Evolutionary conservation across 2,113 vertebrate species (phyloP), one percentile per base, ranked within the genome.

Genomic region (Gnathonemus echidnorhynchus): DNA sequence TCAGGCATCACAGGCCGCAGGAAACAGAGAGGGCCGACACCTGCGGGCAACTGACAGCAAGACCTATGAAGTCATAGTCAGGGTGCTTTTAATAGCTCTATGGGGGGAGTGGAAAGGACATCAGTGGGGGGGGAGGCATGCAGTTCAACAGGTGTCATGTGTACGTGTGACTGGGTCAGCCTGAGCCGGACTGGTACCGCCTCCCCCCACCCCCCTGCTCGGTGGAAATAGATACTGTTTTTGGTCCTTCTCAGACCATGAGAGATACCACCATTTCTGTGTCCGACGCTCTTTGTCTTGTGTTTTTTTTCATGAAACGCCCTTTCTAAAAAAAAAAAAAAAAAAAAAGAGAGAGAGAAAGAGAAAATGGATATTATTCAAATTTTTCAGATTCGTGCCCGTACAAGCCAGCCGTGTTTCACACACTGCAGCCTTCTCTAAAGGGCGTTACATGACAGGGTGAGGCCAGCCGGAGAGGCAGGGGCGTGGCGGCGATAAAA

Each of bases 41-140:
- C 94, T 95, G 95, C 95, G 94, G 94, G 45, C 39, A 46, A 94
- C 93, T 94, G 95, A 95, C 95, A 95, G 94, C 93, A 93, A 93
- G 93, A 92, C 93, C 93, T 93, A 95, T 94, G 95, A 96, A 95
- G 93, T 91, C 91, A 89, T 92, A 94, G 93, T 91, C 92, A 92
- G 92, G 91, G 94, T 90, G 91, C 92, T 91, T 91, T 92, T 92
- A 93, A 93, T 93, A 92, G 92, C 89, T 93, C 92, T 93, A 86
- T 45, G 87, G 53, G 94, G 93, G 93, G 17, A 9, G 10, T 70
- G 10, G 62, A 70, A 70, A 21, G 56, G 88, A 48, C 93, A 93
- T 94, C 70, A 92, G 85, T 45, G 56, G 49, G 48, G 58, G 92
- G 93, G 62, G 89, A 90, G 92, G 93, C 91, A 70, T 70, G 90